Base-by-base conservation (phyloP, 1,140 invertebrate species). In the Mesaphorura yosii region DNA sequence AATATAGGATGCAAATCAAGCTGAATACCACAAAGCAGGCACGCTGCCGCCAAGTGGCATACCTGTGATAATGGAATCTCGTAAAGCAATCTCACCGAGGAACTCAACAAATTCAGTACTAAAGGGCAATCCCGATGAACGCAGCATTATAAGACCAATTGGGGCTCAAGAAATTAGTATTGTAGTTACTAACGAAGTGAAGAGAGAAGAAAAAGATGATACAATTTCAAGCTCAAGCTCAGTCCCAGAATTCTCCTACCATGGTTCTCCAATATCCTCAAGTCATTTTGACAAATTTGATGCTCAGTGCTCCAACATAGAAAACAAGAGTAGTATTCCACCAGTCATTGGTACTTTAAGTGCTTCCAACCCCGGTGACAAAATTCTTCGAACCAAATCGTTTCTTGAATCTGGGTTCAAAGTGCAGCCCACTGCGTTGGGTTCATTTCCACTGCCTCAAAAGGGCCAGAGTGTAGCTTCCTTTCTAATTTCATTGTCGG, bases 391-490 rank as follows among this genome's bases (percentile, higher is more conserved):
- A 12, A 38, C 51, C 31, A 60, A 62, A 31, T 62, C 60, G 41
- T 62, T 62, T 48, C 40, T 62, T 27, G 60, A 62, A 53, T 62
- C 60, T 74, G 76, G 25, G 71, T 75, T n/a, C 70, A 74, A 73
- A 29, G 69, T 78, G 10, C 64, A 73, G 17, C 74, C 77, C 3
- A 75, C 79, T 69, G 72, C 74, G 0, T 74, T 73, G 3, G 75
- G 75, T 57, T 75, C 72, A 63, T 80, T 83, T 66, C 77, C 77
- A 3, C 70, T 71, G 55, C 82, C 84, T 15, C 68, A 69, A 28
- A 75, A 81, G 65, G 83, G 84, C 2, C 84, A 89, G 70, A 83
- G 78, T 65, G 67, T 89, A 10, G 76, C 76, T 3, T 79, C 78
- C 48, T 88, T 86, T 65, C 66, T 88, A 2, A 78, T 81, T 3